Conservation (phyloP, 1,140 invertebrate species). For the Parasteatoda tepidariorum region DNA sequence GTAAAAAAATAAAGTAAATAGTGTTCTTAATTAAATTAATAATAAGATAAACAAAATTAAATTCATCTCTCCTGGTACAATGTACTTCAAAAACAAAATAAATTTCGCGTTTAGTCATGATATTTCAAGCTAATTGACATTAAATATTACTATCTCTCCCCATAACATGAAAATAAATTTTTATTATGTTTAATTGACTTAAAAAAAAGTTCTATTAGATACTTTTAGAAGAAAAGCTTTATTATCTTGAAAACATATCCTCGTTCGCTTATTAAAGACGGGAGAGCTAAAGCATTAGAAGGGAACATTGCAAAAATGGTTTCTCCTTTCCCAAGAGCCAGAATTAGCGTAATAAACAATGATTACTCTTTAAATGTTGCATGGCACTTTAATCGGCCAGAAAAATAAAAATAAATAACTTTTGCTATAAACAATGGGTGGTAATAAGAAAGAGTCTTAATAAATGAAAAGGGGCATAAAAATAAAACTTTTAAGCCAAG, state of each 20-base stretch:
- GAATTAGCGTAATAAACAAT: neutral
- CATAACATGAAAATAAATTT: no score
- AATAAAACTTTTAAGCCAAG: slow-evolving; percentile 19
- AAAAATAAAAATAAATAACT: neutral
- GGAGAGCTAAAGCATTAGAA: neutral
- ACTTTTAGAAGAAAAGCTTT: neutral
- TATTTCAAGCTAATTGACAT: no score
- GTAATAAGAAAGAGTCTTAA: neutral
- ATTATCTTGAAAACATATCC: neutral
- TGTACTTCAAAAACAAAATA: no score
- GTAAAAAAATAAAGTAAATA: no score
- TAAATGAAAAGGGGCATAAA: slow-evolving; percentile 20
- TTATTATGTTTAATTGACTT: no score
- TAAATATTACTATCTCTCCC: no score
- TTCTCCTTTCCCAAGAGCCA: neutral
- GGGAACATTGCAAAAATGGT: neutral
- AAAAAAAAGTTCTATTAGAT: no score
- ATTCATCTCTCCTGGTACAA: no score
- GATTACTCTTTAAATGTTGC: neutral
- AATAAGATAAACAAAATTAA: no score
- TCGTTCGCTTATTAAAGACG: neutral
- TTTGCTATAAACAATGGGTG: neutral
- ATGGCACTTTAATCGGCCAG: neutral
- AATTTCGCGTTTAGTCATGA: no score
- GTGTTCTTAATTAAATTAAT: no score